Evolutionary conservation across 2,113 vertebrate genomes (phyloP).

Genomic region (Cairina moschata): DNA sequence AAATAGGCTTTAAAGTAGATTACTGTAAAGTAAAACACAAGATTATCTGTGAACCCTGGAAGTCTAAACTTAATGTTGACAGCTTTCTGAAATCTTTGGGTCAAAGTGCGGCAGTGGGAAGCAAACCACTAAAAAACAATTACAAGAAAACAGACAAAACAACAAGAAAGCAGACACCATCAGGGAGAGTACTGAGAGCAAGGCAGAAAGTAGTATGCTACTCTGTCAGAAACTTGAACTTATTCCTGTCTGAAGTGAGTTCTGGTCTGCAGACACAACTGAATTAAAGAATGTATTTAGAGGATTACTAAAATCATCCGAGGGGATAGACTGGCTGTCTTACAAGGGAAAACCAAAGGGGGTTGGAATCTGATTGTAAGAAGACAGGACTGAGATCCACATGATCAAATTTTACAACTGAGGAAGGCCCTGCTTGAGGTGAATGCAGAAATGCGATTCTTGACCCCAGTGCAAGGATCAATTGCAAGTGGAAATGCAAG

Average conservation of each 20-base stretch:
- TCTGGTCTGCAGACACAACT: neutral
- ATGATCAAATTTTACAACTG: neutral
- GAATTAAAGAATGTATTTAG: neutral
- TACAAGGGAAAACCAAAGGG: neutral
- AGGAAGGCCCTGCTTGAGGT: neutral
- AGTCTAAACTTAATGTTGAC: neutral
- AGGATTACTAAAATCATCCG: neutral
- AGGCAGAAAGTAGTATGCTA: neutral
- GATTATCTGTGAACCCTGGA: neutral
- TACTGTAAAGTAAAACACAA: neutral
- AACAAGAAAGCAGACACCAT: neutral
- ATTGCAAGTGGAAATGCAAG: neutral
- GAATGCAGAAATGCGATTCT: neutral
- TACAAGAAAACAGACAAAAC: neutral
- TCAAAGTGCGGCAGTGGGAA: neutral
- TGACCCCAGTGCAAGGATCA: neutral
- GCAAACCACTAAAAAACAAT: neutral
- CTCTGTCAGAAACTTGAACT: neutral
- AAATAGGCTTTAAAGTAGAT: neutral
- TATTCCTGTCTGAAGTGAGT: neutral
- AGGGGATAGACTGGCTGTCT: neutral
- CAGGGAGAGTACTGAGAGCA: neutral
- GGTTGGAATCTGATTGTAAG: neutral
- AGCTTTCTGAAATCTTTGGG: neutral
- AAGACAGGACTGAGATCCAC: neutral